Evolutionary conservation across 2,888 invertebrate genomes (phyloP), one percentile per base, ranked within the genome.

Genomic region (Tenthredo notha): DNA sequence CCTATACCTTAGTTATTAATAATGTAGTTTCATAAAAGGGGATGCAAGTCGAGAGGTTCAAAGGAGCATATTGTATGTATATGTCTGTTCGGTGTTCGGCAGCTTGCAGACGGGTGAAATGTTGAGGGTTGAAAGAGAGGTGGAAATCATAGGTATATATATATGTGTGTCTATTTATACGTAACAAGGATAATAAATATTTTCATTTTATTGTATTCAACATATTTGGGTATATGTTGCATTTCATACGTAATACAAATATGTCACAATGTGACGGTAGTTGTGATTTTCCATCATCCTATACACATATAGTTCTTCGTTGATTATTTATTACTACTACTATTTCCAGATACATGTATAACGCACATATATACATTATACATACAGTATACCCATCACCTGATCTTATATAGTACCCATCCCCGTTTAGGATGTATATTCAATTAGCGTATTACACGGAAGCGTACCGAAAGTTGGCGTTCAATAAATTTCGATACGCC

Each of bases 171-270:
- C n/a, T 43, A 43, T 10, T 43, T 43, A 43, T 43, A 67, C 5
- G 29, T 15, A 12, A 21, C 43, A 43, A 3, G 43, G 72, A 43
- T 74, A 74, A 25, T 74, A 74, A 74, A 74, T 43, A 74, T 43
- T 40, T 43, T 74, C 21, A 29, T 70, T 74, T 74, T 74, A 74
- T 74, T 74, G 72, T 74, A 74, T 43, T 43, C 2, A 74, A 74
- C 43, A 43, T 74, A 74, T 29, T 18, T 33, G 2, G 2, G 7
- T 70, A 40, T 74, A 43, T 9, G 43, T 43, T 43, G 72, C n/a
- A 74, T 33, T 21, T 74, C n/a, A 43, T 40, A 74, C 25, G 43
- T 21, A 21, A 40, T 74, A 74, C 43, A 43, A 74, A 74, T 43
- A 15, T 74, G 43, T 43, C 40, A 43, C 25, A 33, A 67, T 29